A percentile compares a stretch with the other conserved stretches of the same genome.
These are phyloP conservation scores for Apostichopus japonicus DNA, from an alignment of 35 echinoderm and acorn worm species.

Conservation along the genomic window DNA sequence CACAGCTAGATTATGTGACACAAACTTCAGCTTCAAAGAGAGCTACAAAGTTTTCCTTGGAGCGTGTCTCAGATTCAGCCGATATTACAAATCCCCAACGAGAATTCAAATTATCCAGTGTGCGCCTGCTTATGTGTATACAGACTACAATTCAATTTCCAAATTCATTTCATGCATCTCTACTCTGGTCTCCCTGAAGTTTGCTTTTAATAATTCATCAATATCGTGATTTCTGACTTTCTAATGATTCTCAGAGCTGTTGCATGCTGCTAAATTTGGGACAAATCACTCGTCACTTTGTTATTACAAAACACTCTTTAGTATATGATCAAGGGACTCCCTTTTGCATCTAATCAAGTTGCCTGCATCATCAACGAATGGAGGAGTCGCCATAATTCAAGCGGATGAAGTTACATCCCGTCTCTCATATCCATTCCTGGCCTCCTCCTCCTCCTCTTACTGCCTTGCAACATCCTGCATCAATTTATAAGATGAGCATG, in stretches of 20 bases:
- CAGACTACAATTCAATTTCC: not conserved
- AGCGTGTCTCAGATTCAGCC: too few species aligned
- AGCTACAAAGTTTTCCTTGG: too few species aligned
- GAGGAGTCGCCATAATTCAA: not conserved
- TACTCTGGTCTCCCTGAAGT: not conserved
- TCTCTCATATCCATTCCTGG: not conserved
- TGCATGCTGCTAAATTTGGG: not conserved
- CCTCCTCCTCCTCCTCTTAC: not conserved
- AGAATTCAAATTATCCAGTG: not conserved
- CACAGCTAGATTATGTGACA: too few species aligned
- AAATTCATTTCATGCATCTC: not conserved
- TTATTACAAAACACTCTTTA: not conserved
- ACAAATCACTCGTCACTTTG: constrained; percentile 8
- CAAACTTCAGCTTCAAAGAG: too few species aligned
- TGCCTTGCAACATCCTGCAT: not conserved
- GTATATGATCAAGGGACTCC: not conserved
- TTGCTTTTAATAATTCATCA: not conserved
- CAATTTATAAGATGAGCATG: not conserved
- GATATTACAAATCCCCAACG: not conserved
- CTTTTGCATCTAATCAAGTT: not conserved
- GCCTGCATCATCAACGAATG: constrained; percentile 1
- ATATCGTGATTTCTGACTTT: not conserved
- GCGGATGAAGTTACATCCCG: not conserved
- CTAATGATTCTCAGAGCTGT: not conserved
- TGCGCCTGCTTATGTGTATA: not conserved